phyloP scores from a whole-genome alignment of 1,140 invertebrate species.

The Meteorus sp. region DNA sequence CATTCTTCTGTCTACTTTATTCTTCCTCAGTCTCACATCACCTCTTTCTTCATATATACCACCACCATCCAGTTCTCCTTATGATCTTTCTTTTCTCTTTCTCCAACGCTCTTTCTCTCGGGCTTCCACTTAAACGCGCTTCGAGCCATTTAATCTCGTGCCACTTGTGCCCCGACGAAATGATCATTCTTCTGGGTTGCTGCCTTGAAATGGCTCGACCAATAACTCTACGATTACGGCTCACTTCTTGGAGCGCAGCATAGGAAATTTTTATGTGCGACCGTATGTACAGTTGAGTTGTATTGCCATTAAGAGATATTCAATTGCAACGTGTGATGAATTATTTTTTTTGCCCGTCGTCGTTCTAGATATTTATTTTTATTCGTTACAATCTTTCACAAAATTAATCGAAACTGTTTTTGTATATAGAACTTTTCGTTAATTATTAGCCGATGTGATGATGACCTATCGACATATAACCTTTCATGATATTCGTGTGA shows the following conservation, averaged over 20 bases:
- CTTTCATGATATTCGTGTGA: not conserved
- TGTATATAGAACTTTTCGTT: too few relatives aligned
- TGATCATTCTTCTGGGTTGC: slow-evolving; percentile 26
- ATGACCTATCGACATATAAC: not conserved
- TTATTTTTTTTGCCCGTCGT: too few relatives aligned
- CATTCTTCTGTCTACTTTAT: slow-evolving; percentile 20
- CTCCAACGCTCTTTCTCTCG: slow-evolving; percentile 27
- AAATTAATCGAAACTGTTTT: not conserved
- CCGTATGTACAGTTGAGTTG: not conserved
- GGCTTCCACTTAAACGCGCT: slow-evolving; percentile 29
- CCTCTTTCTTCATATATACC: too few relatives aligned
- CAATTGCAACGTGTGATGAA: too few relatives aligned
- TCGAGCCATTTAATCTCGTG: slow-evolving; percentile 28
- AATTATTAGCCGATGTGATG: too few relatives aligned
- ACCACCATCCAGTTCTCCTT: too few relatives aligned
- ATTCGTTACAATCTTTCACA: too few relatives aligned
- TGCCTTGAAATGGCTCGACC: slow-evolving; percentile 23
- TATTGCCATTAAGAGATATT: slow-evolving; percentile 8
- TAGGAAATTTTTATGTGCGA: not conserved
- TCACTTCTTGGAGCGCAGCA: slow-evolving; percentile 3
- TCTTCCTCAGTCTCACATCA: too few relatives aligned
- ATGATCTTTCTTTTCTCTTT: slow-evolving; percentile 21
- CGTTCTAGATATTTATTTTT: slow-evolving; percentile 3
- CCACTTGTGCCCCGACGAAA: slow-evolving; percentile 20
- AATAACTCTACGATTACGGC: slow-evolving; percentile 27